Evolutionary conservation across 2,797 vertebrate genomes (phyloP).

Genomic region (Acanthurus tractus): DNA sequence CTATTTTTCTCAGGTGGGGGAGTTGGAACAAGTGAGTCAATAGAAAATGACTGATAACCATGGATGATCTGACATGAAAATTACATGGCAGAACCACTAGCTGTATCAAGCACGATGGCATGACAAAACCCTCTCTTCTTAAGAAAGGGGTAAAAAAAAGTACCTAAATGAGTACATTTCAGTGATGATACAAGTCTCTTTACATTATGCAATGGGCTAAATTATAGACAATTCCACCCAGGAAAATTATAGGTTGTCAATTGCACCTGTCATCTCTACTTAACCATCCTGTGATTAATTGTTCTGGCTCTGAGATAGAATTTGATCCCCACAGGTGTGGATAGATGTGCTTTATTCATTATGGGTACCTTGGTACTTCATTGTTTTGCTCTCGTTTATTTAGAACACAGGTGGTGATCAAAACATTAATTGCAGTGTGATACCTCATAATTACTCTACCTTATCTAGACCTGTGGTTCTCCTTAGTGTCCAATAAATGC

Average conservation of each 20-base stretch:
- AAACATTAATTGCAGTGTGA: constrained; percentile 34
- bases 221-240: constrained; percentile 68
- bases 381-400: constrained; percentile 22
- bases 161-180: constrained; percentile 49
- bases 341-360: constrained; percentile 23
- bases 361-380: constrained; percentile 11
- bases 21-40: constrained; percentile 19
- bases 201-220: constrained; percentile 69
- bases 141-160: constrained; percentile 11
- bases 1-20: constrained; percentile 36
- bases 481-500: background rate
- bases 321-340: constrained; percentile 60
- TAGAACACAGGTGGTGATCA: constrained; percentile 28
- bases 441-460: constrained; percentile 28
- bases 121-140: constrained; percentile 27
- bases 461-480: background rate
- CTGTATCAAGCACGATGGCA: constrained; percentile 20
- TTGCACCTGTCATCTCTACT: constrained; percentile 57
- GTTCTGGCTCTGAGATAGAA: constrained; percentile 54
- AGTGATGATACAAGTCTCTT: constrained; percentile 50
- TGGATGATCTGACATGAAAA: constrained; percentile 67
- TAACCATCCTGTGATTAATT: constrained; percentile 74
- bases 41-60: constrained; percentile 62
- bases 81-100: constrained; percentile 58
- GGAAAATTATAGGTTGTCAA: constrained; percentile 78